Base-by-base conservation (phyloP, 2,797 vertebrate species). In the Poecilia gillii region DNA sequence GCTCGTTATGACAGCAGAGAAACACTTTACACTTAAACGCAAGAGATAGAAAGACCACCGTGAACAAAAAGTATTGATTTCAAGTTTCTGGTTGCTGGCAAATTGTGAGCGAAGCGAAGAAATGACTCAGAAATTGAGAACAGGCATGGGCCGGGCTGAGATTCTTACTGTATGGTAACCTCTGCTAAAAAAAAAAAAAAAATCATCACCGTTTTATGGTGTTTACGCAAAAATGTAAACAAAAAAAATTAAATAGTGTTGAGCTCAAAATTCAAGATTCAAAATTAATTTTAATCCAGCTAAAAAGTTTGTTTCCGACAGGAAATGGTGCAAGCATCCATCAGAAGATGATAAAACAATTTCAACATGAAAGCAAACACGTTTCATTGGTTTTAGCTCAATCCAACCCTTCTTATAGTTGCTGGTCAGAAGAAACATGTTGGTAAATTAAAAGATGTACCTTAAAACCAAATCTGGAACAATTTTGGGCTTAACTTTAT, bases 1-100 rank as follows among this genome's bases (percentile, higher is more conserved):
- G 79, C 84, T 82, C 80, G 81, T 77, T 78, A 79, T 13, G 76
- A 81, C 55, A 72, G 74, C 84, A 86, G 55, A 75, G 78, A 36
- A n/a, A 51, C n/a, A 49, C 77, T 73, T 80, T 78, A 41, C 74
- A 81, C 51, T 0, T 39, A 43, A 55, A 43, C 4, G 0, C 9
- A 39, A 78, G 45, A 72, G 6, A 47, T 39, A 79, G 8, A 49
- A 53, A 51, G 77, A 75, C 82, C 33, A 23, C n/a, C 8, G 16
- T 43, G 36, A 81, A 74, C 39, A 80, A 59, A 47, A 33, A 39
- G 75, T 5, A 59, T 77, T 33, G 11, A 68, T 46, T 81, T 83
- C 59, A 71, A 73, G 36, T 55, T 66, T 76, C 75, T 45, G 57
- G 73, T 53, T 8, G 5, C 31, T 84, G 78, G 75, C 82, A 77